Percentiles rank a stretch among this genome's conserved stretches.
phyloP scores from a whole-genome alignment of 2,113 vertebrate genomes.

The Nerophis ophidion region DNA sequence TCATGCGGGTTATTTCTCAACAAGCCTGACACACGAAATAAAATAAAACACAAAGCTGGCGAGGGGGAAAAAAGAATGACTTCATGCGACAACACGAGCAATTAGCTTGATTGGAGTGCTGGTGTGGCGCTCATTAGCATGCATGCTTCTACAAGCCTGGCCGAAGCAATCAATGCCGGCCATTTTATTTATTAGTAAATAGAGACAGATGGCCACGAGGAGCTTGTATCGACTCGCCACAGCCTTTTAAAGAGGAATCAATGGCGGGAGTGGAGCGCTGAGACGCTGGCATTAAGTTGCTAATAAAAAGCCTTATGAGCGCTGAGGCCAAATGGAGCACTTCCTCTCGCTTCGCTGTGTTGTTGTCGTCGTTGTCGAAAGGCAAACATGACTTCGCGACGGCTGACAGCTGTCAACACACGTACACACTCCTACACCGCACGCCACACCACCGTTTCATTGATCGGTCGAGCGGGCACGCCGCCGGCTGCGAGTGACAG shows the following conservation, averaged over 20 bases:
- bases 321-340: neutral
- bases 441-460: conserved; percentile 48
- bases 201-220: conserved; percentile 86
- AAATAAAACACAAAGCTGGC: conserved; percentile 67
- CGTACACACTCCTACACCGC: conserved; percentile 42
- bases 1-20: conserved; percentile 45
- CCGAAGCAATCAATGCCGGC: conserved; percentile 85
- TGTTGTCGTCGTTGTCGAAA: conserved; percentile 1
- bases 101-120: conserved; percentile 72
- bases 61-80: conserved; percentile 47
- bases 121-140: conserved; percentile 84
- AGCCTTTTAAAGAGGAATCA: conserved; percentile 83
- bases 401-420: conserved; percentile 45
- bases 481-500: conserved; percentile 75
- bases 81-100: conserved; percentile 64
- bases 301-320: conserved; percentile 78
- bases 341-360: neutral
- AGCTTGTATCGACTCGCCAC: conserved; percentile 84
- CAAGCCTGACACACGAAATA: conserved; percentile 41
- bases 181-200: conserved; percentile 98
- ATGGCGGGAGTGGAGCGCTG: conserved; percentile 73
- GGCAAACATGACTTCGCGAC: conserved; percentile 15
- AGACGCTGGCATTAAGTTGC: conserved; percentile 77
- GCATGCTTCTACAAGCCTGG: conserved; percentile 87
- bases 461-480: conserved; percentile 73